Base-by-base conservation (phyloP, 2,797 vertebrate species). In the Enteromius mattozi region DNA sequence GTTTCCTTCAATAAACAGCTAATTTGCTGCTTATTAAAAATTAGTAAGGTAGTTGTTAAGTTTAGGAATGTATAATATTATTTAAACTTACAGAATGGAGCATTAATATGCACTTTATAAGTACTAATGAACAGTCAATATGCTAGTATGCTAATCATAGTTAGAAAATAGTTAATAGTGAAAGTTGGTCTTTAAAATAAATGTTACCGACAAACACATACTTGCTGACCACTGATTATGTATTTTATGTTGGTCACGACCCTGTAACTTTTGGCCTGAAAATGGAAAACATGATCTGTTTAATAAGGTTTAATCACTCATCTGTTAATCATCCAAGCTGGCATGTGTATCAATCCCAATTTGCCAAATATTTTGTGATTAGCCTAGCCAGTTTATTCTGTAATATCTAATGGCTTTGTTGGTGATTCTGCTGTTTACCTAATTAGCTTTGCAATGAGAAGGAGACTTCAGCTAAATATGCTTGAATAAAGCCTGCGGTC, bases 371-470 rank as follows among this genome's bases (percentile, higher is more conserved):
- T 40, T 37, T 59, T 54, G 19, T 75, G 30, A 54, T 75, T 13
- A n/a, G 49, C 8, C 27, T 21, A 75, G 19, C 30, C 72, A 24
- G 10, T 78, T 10, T 61, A 61, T 42, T 78, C 4, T 63, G 16
- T 45, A 45, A 30, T 45, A 45, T 45, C 76, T 30, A 12, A 37
- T 14, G 33, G 33, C 33, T 59, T 40, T 59, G 54, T 19, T 78
- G 54, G 35, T 40, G 35, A 78, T 61, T 78, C n/a, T 78, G 37
- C 54, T 61, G 16, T 78, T 45, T 78, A 63, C 8, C 37, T 78
- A 78, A 78, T 78, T 63, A 63, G 56, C n/a, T 40, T 77, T 13
- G 21, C 54, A 63, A 45, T 63, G 76, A 27, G n/a, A 78, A 35
- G 21, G 13, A 59, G 56, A 45, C 17, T 37, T 1, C 37, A 45